Percentiles rank a stretch among this genome's conserved stretches.
Conservation (phyloP, 35 echinoderm and acorn worm genomes). For the Heliocidaris tuberculata region DNA sequence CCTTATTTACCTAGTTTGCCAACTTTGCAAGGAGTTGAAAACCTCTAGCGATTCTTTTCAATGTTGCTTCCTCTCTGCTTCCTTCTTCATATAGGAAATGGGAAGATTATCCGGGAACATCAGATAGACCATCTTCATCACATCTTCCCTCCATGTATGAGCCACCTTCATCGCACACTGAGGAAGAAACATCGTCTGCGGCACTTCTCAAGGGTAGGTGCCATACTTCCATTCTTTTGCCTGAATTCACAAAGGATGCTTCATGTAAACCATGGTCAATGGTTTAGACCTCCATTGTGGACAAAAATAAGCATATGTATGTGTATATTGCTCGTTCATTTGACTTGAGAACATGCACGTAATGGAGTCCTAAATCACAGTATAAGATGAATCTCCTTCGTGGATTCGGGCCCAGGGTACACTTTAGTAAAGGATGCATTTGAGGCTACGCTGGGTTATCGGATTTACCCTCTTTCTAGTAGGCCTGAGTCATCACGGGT, state of each 20-base stretch:
- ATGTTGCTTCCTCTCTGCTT: no score
- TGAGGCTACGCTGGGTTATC: no score
- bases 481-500: no score
- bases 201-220: constrained; percentile 84
- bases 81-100: not conserved
- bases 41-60: no score
- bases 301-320: not conserved
- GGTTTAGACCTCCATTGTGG: not conserved
- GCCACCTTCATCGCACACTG: constrained; percentile 64
- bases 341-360: no score
- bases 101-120: not conserved
- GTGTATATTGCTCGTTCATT: not conserved
- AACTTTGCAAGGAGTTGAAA: no score
- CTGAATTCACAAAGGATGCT: not conserved
- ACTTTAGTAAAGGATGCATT: no score
- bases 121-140: constrained; percentile 48
- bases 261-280: not conserved
- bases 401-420: no score
- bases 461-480: no score
- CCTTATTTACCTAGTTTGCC: no score
- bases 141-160: constrained; percentile 91
- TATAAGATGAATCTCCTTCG: no score
- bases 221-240: not conserved
- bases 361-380: no score
- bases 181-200: constrained; percentile 76